Evolutionary conservation across 2,888 invertebrate species (phyloP).

Genomic region (Frankliniella fusca): DNA sequence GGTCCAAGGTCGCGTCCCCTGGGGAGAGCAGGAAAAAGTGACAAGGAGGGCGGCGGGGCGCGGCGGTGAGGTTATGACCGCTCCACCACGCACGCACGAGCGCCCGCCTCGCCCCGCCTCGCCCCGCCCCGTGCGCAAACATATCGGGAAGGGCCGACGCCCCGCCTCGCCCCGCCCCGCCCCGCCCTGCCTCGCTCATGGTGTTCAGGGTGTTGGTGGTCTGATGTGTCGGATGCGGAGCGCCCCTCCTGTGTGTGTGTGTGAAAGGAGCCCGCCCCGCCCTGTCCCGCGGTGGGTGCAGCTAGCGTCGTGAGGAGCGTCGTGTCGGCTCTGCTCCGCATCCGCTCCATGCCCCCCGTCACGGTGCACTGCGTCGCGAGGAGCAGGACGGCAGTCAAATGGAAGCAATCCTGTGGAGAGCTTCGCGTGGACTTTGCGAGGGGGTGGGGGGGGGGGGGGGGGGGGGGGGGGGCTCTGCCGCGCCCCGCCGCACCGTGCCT

Average conservation of each 20-base stretch:
- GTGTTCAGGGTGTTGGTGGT: too few relatives aligned
- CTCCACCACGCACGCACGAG: neutral
- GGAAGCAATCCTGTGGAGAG: slow-evolving; percentile 22
- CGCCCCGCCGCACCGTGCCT: too few relatives aligned
- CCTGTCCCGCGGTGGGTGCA: neutral
- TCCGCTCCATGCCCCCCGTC: too few relatives aligned
- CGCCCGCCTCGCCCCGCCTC: neutral
- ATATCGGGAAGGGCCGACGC: neutral
- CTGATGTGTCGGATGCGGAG: too few relatives aligned
- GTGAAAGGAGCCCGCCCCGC: too few relatives aligned
- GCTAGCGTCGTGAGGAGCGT: neutral
- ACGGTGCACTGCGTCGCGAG: neutral
- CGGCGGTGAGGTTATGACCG: neutral
- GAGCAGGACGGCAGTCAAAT: neutral
- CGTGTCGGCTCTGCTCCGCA: neutral
- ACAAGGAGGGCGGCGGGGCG: neutral
- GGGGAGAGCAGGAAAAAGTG: too few relatives aligned
- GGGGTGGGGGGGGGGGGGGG: too few relatives aligned
- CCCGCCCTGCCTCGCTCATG: too few relatives aligned
- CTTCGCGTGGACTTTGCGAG: neutral
- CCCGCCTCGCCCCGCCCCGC: neutral
- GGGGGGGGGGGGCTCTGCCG: too few relatives aligned
- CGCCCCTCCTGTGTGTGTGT: too few relatives aligned
- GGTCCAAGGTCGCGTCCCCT: too few relatives aligned
- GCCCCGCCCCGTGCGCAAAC: neutral